Base-by-base conservation (phyloP, 1,140 invertebrate species). In the Papilio xuthus region DNA sequence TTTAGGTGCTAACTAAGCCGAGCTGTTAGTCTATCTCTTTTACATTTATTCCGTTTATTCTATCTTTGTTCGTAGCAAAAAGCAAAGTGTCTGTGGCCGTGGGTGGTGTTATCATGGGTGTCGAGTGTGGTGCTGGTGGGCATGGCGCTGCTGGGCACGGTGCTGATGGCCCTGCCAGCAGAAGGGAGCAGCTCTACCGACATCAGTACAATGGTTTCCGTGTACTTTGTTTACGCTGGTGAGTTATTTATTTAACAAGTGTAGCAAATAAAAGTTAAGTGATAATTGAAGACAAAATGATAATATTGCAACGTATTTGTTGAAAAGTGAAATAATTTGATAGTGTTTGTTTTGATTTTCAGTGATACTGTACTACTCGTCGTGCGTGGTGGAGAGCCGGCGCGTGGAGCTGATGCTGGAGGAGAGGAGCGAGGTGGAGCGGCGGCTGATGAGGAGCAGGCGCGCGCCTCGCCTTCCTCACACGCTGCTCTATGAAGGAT, bases 281-380 rank as follows among this genome's bases (percentile, higher is more conserved):
- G 4, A 47, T 8, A 47, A 47, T 47, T 6, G 15, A 18, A 6
- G 18, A 2, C 13, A 18, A 18, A 12, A n/a, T 8, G 15, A 37
- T 26, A 71, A 20, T n/a, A 32, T 42, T 60, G 32, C 32, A n/a
- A n/a, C n/a, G n/a, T n/a, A n/a, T n/a, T n/a, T n/a, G n/a, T n/a
- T n/a, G n/a, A n/a, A n/a, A n/a, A n/a, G n/a, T n/a, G n/a, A n/a
- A n/a, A n/a, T n/a, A n/a, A n/a, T n/a, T n/a, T n/a, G n/a, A n/a
- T n/a, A n/a, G 32, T 37, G 32, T 42, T 28, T 28, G 28, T 75
- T 12, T 77, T 32, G 77, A 47, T 76, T 90, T 88, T 6, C 87
- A 92, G 90, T 88, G 20, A 32, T 88, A 0, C 79, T 89, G 9
- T 86, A 87, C 44, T 91, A 90, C 80, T 88, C 85, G 47, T 82